These are phyloP conservation scores for Bursaphelenchus okinawaensis DNA, from an alignment of 2,888 invertebrate genomes.

Conservation along the genomic window DNA sequence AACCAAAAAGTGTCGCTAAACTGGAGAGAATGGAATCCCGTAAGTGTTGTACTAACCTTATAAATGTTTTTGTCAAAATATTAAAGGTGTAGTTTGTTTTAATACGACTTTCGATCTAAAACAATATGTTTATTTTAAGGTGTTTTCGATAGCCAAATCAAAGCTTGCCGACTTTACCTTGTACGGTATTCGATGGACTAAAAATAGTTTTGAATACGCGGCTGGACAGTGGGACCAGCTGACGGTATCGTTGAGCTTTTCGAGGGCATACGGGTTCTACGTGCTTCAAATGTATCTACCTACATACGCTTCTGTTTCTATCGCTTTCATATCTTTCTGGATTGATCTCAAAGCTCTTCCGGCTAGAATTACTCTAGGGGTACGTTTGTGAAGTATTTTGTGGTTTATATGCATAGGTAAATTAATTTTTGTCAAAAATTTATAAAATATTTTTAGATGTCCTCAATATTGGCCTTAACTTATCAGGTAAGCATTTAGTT, in stretches of 20 bases:
- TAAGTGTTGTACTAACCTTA: too few relatives aligned
- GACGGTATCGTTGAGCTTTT: conserved; percentile 47
- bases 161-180: conserved; percentile 50
- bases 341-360: conserved; percentile 51
- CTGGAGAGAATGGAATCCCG: conserved; percentile 52
- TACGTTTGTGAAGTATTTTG: conserved; percentile 31
- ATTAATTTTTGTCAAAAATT: neutral
- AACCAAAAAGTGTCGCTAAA: conserved; percentile 46
- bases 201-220: conserved; percentile 50
- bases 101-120: conserved; percentile 2
- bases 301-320: conserved; percentile 46
- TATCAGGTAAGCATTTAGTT: conserved; percentile 31
- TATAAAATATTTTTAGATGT: conserved; percentile 8
- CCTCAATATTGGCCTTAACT: conserved; percentile 34
- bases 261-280: conserved; percentile 53
- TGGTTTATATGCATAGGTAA: neutral
- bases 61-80: too few relatives aligned
- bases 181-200: conserved; percentile 48
- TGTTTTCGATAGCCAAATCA: conserved; percentile 49
- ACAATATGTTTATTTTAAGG: conserved; percentile 23
- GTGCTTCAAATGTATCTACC: conserved; percentile 54
- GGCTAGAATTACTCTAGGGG: conserved; percentile 49
- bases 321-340: conserved; percentile 53
- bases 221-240: conserved; percentile 55
- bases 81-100: conserved; percentile 1